Evolutionary conservation across 2,888 invertebrate genomes (phyloP), one percentile per base, ranked within the genome.

Genomic region (Ectemnius cavifrons): DNA sequence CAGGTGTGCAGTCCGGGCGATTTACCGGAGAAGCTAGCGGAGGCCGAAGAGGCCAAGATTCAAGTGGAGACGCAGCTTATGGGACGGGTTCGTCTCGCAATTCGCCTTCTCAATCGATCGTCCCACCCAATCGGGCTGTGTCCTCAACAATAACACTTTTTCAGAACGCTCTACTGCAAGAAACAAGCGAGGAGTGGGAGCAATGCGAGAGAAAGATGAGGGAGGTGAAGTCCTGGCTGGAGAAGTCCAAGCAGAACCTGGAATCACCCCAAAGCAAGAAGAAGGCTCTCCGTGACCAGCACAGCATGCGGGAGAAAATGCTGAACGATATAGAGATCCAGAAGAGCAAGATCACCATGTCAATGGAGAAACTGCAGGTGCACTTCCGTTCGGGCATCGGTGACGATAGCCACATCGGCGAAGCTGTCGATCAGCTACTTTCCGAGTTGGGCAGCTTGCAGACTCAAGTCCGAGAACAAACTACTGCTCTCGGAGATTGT

Each of bases 111-210:
- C 11, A 37, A 37, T 37, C 8, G 37, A 37, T 1, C 37, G 4
- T 37, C 6, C 8, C 37, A 6, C 37, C 37, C 37, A 11, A 37
- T 37, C 8, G 37, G 37, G 37, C 11, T 4, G 37, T 8, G 8
- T 37, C 37, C 2, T 37, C 37, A 37, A 37, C 37, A 6, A 37
- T 37, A 11, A 37, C 37, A 37, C 37, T 37, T 37, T 37, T 83
- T 73, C 91, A 97, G 97, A 96, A 96, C 89, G 95, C 96, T 60
- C 92, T 97, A 83, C 93, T 98, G 74, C 96, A 97, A 93, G 98
- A 98, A 92, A 95, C 97, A 66, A 95, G 96, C 62, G 97, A 98
- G 90, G 98, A 98, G 92, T 98, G 98, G 97, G 97, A 98, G 90
- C 96, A 98, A 91, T 98, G 97, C 91, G 98, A 98, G 91, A 96